These are phyloP conservation scores for Shargacucullia verbasci DNA, from an alignment of 2,888 invertebrate genomes.

Conservation along the genomic window DNA sequence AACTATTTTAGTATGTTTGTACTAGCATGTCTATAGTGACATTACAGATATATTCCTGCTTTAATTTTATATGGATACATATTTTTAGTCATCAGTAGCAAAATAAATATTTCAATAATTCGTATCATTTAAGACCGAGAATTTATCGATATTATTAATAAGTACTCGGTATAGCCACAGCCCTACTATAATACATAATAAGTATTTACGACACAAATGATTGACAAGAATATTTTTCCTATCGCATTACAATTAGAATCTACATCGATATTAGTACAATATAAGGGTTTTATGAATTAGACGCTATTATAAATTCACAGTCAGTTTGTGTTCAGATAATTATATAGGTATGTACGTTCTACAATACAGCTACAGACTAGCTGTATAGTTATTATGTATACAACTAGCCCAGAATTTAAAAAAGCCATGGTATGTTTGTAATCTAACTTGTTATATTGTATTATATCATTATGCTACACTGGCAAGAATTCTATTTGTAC, in stretches of 20 bases:
- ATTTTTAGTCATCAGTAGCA: constrained; percentile 51
- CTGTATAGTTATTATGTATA: constrained; percentile 12
- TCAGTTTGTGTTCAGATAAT: constrained; percentile 10
- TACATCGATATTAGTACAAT: constrained; percentile 12
- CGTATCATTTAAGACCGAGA: constrained; percentile 43
- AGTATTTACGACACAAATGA: not conserved
- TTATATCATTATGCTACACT: constrained; percentile 59
- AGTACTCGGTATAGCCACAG: constrained; percentile 36
- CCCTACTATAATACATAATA: constrained; percentile 40
- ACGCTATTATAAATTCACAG: constrained; percentile 30
- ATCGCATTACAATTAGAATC: constrained; percentile 22
- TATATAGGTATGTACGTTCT: constrained; percentile 7
- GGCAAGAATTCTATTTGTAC: constrained; percentile 80
- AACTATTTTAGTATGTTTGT: constrained; percentile 32
- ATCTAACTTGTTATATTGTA: constrained; percentile 44
- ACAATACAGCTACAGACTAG: constrained; percentile 27
- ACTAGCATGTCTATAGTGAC: constrained; percentile 29
- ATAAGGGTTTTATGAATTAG: constrained; percentile 14
- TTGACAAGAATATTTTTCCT: constrained; percentile 24
- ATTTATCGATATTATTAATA: constrained; percentile 23
- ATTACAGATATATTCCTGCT: constrained; percentile 27
- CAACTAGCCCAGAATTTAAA: constrained; percentile 53
- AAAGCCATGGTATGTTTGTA: constrained; percentile 44
- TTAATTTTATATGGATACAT: constrained; percentile 27
- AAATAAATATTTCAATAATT: constrained; percentile 56